Percentiles rank a stretch among this genome's conserved stretches.
These are phyloP conservation scores for Opisthograptis luteolata DNA, from an alignment of 2,888 invertebrate genomes.

Conservation along the genomic window DNA sequence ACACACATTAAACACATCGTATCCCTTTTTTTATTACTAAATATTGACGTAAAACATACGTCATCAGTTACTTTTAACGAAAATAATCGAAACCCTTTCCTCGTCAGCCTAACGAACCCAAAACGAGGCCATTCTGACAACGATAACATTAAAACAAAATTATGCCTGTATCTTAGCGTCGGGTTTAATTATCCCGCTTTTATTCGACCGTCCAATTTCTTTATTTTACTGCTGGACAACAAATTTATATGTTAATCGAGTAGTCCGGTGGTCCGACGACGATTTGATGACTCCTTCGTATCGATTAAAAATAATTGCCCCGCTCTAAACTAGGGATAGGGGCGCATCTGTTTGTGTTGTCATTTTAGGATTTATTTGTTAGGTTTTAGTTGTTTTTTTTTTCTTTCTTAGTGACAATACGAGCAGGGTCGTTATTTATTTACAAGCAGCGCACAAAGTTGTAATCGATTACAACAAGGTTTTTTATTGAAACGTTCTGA, in stretches of 20 bases:
- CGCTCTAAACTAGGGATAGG: constrained; percentile 47
- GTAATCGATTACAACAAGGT: no score
- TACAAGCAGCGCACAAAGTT: no score
- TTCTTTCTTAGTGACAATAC: no score
- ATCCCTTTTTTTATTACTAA: constrained; percentile 9
- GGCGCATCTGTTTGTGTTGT: constrained; percentile 39
- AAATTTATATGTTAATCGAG: constrained; percentile 81
- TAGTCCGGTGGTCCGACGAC: constrained; percentile 71
- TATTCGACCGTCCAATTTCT: constrained; percentile 71
- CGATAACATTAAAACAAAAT: constrained; percentile 71
- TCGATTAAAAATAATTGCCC: constrained; percentile 62
- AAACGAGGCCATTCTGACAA: constrained; percentile 31
- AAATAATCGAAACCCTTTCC: constrained; percentile 10
- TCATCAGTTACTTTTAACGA: constrained; percentile 12
- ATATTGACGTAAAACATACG: constrained; percentile 12
- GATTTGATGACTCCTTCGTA: constrained; percentile 49
- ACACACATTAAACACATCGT: constrained; percentile 9
- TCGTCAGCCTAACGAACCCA: constrained; percentile 32
- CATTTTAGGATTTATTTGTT: constrained; percentile 32
- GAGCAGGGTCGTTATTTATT: no score
- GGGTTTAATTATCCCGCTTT: constrained; percentile 71
- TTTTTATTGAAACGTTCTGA: no score
- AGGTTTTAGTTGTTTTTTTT: no score
- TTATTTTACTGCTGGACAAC: constrained; percentile 80
- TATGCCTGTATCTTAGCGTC: constrained; percentile 67